Evolutionary conservation across 30 jellyfish, hydroid and myxozoan species (phyloP).

Genomic region (Chrysaora quinquecirrha): DNA sequence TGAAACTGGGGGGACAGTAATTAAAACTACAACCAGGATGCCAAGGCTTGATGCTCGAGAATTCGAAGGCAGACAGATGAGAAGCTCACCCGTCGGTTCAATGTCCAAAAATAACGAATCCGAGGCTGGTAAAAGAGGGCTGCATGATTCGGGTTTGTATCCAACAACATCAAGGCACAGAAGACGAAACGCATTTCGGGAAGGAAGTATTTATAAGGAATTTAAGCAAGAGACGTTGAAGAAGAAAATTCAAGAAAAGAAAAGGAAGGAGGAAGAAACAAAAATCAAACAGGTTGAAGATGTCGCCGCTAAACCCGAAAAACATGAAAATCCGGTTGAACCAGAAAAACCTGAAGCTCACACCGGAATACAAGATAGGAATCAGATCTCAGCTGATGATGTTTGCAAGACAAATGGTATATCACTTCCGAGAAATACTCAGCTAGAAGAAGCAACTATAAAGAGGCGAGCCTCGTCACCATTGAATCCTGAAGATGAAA

Average conservation of each 20-base stretch:
- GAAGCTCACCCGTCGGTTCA: neutral
- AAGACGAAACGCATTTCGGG: conserved; percentile 6
- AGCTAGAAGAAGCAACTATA: neutral
- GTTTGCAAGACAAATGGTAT: no score
- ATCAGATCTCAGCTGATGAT: neutral
- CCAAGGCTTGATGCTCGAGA: neutral
- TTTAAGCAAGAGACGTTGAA: neutral
- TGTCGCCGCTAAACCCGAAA: neutral
- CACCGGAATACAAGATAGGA: neutral
- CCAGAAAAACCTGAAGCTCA: neutral
- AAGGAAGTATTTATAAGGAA: neutral
- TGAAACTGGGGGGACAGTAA: neutral
- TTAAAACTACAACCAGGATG: neutral
- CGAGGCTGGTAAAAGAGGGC: conserved; percentile 13
- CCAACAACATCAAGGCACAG: neutral
- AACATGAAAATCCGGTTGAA: neutral
- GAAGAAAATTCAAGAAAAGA: neutral
- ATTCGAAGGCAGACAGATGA: neutral
- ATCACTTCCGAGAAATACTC: neutral
- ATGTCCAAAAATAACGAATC: neutral
- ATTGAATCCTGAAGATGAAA: neutral
- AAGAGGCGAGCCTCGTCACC: neutral
- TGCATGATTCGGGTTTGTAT: neutral
- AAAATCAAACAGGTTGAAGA: neutral
- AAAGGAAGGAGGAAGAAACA: neutral